Base-by-base conservation (phyloP, 2,113 vertebrate genomes). In the Hippocampus guttulatus region DNA sequence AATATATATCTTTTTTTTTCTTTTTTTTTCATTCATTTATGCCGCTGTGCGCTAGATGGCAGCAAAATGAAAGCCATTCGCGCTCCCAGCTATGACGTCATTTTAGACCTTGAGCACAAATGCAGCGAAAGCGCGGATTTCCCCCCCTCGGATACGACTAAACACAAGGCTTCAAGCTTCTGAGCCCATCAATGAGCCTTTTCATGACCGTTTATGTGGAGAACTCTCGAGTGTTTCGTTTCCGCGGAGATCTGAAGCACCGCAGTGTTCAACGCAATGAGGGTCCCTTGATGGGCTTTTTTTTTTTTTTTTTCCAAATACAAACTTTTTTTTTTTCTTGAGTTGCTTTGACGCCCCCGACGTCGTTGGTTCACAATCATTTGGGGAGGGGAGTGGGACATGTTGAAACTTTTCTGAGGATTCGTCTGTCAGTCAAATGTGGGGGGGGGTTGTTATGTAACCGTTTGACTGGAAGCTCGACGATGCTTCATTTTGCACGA, bases 31-130 rank as follows among this genome's bases (percentile, higher is more conserved):
- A n/a, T n/a, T n/a, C n/a, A n/a, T 33, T 18, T n/a, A 14, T 41
- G 12, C 14, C 57, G 21, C 6, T 69, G 18, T 20, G 1, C 84
- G 77, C 27, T 27, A 86, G 87, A n/a, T 79, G 83, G 81, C 79
- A 82, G 72, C 74, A 5, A 62, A 57, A 55, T 23, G 21, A 10
- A n/a, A 55, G 52, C 1, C 10, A 5, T 54, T n/a, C 10, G 15
- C 33, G 33, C 33, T 38, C 33, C 33, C 5, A 38, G 2, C 52
- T 1, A n/a, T 11, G 2, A 55, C 10, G 23, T 18, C 2, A n/a
- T 20, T 23, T 55, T 55, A 11, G 52, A 55, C 52, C 52, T 23
- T 23, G 52, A 55, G 8, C 52, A 8, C 10, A 55, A 55, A 55
- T 55, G 21, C 23, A 23, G 9, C 1, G 10, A 55, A 23, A 23